A percentile compares a stretch with the other conserved stretches of the same genome.
Conservation (phyloP, 2,113 vertebrate species). For the Nesoenas mayeri region DNA sequence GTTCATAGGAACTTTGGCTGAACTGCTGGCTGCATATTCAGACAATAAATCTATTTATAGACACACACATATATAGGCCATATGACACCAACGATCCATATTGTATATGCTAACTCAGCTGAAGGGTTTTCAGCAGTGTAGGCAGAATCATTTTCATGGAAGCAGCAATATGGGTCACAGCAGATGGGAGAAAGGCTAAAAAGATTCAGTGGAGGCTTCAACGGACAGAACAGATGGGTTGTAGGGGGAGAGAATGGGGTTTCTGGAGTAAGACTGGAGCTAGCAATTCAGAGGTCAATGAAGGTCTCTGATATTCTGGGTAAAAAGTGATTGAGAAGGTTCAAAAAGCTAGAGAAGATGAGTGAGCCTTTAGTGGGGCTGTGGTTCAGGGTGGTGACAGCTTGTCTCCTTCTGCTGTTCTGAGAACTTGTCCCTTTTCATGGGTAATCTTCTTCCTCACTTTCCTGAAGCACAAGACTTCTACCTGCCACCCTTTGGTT, state of each 20-base stretch:
- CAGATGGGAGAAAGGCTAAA: slow-evolving; percentile 68
- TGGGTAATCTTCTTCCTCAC: neutral
- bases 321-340: neutral
- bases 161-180: slow-evolving; percentile 69
- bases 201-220: slow-evolving; percentile 62
- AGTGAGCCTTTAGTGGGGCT: neutral
- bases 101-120: slow-evolving; percentile 62
- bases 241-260: slow-evolving; percentile 49
- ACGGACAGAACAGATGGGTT: slow-evolving; percentile 61
- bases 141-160: slow-evolving; percentile 60
- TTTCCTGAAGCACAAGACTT: neutral
- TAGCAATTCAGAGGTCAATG: slow-evolving; percentile 22
- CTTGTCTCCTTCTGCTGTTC: neutral
- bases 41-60: slow-evolving; percentile 63
- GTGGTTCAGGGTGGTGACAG: neutral
- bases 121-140: slow-evolving; percentile 55
- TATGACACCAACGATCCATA: slow-evolving; percentile 65
- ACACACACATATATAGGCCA: slow-evolving; percentile 46
- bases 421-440: neutral
- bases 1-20: slow-evolving; percentile 2
- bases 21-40: slow-evolving; percentile 9
- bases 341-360: slow-evolving; percentile 12
- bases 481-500: neutral
- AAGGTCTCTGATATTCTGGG: slow-evolving; percentile 37
- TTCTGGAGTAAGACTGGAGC: slow-evolving; percentile 46